These are phyloP conservation scores for Drosophila ercepeae DNA, from an alignment of 1,140 invertebrate species.

Conservation along the genomic window DNA sequence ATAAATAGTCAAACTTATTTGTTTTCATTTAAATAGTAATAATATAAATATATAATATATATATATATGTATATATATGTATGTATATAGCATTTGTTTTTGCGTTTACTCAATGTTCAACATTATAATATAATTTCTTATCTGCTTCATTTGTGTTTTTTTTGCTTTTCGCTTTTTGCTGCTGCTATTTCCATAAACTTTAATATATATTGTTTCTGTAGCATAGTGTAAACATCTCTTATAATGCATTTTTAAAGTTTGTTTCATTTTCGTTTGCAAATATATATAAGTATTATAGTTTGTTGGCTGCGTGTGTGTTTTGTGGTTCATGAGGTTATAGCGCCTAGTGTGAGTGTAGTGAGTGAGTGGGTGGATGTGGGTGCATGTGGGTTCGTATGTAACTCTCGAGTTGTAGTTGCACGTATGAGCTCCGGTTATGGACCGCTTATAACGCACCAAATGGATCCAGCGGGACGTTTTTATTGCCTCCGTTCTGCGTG, in stretches of 20 bases:
- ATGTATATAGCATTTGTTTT: slow-evolving; percentile 65
- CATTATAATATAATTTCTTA: slow-evolving; percentile 71
- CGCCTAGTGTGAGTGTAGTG: slow-evolving; percentile 47
- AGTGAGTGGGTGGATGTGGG: slow-evolving; percentile 18
- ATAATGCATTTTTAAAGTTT: slow-evolving; percentile 26
- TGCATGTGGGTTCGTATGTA: slow-evolving; percentile 21
- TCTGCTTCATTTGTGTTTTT: slow-evolving; percentile 19
- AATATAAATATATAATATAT: slow-evolving; percentile 73
- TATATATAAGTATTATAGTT: slow-evolving; percentile 38
- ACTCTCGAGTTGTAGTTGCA: neutral
- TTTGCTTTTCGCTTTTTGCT: slow-evolving; percentile 5
- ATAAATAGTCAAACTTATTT: slow-evolving; percentile 78
- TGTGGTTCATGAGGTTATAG: slow-evolving; percentile 69
- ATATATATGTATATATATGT: slow-evolving; percentile 58
- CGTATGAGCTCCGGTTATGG: slow-evolving; percentile 32
- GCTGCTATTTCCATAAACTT: slow-evolving; percentile 48
- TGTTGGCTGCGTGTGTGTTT: slow-evolving; percentile 43
- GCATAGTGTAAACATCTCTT: slow-evolving; percentile 55
- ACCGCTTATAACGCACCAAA: slow-evolving; percentile 83
- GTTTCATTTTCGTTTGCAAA: slow-evolving; percentile 45
- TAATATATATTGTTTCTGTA: slow-evolving; percentile 42
- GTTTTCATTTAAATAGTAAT: slow-evolving; percentile 59
- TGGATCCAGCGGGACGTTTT: slow-evolving; percentile 80
- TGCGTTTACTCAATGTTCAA: slow-evolving; percentile 56
- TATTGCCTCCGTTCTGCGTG: slow-evolving; percentile 77